Conservation (phyloP, 1,140 invertebrate species). For the Eufriesea mexicana region DNA sequence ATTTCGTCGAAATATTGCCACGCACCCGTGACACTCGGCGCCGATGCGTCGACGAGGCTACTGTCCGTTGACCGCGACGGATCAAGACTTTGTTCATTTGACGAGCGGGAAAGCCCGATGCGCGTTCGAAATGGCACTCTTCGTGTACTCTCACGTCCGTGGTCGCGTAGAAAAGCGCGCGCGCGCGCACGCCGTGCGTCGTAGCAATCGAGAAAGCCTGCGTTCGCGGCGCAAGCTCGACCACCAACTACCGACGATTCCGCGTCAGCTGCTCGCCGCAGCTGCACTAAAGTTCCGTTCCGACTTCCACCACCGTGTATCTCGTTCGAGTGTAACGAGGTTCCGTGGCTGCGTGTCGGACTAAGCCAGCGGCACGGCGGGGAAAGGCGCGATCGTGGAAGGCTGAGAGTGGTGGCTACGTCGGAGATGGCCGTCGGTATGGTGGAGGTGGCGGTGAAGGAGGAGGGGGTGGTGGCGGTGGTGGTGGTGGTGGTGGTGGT, state of each 20-base stretch:
- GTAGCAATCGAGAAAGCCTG: neutral
- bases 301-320: constrained; percentile 61
- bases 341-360: constrained; percentile 29
- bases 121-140: neutral
- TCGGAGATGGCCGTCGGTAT: constrained; percentile 18
- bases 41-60: constrained; percentile 40
- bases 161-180: neutral
- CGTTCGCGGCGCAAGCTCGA: constrained; percentile 42
- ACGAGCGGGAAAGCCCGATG: constrained; percentile 28
- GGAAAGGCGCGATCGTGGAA: constrained; percentile 21
- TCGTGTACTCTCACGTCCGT: no score
- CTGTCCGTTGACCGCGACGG: constrained; percentile 28
- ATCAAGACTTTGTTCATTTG: constrained; percentile 40
- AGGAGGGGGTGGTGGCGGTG: neutral
- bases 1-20: neutral
- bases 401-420: constrained; percentile 44
- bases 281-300: constrained; percentile 71
- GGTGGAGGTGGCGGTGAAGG: neutral
- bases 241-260: constrained; percentile 57
- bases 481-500: neutral
- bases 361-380: constrained; percentile 25
- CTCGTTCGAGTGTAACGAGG: constrained; percentile 37
- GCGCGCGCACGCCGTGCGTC: neutral
- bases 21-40: constrained; percentile 24
- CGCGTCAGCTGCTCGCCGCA: constrained; percentile 73